Base-by-base conservation (phyloP, 2,888 invertebrate species). In the Heliconius charithonia region DNA sequence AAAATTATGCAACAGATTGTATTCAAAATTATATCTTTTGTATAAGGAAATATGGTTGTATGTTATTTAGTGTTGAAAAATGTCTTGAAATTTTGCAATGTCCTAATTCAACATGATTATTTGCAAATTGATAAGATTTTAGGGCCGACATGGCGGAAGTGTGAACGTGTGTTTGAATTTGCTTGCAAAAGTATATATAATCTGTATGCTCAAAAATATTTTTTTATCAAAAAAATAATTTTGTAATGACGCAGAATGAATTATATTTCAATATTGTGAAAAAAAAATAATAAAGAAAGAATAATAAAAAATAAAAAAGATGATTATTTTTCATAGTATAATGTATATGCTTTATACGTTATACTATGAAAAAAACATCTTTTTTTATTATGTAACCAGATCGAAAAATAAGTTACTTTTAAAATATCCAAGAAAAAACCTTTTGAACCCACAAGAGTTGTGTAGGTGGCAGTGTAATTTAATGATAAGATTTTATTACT, bases 81-180 rank as follows among this genome's bases (percentile, higher is more conserved):
- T 59, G 63, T 66, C 37, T 75, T 83, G 16, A 85, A 86, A 87
- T 87, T 90, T 89, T 84, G 88, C 87, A 85, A 89, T 87, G 87
- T 87, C 89, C 89, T 85, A 87, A 89, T 85, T 86, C 83, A 83
- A 85, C 85, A 87, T 86, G 86, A 90, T 90, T 91, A 91, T 92
- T 92, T 91, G 89, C 89, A 91, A 91, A 92, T 87, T 90, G 90
- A 90, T 90, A 88, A 88, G 87, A 87, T 87, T 87, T 88, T 83
- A 37, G 62, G 45, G 29, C 13, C 4, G 63, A 32, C 41, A n/a
- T n/a, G 16, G 32, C 70, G 63, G 74, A 74, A 74, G 27, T 65
- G 22, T 0, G 13, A 45, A 56, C 56, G 9, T 59, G 2, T 59
- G n/a, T 32, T 37, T 32, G 32, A 56, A 1, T 27, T 12, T n/a